Evolutionary conservation across 2,797 vertebrate genomes (phyloP).

Genomic region (Tokudaia tokunoshimensis): DNA sequence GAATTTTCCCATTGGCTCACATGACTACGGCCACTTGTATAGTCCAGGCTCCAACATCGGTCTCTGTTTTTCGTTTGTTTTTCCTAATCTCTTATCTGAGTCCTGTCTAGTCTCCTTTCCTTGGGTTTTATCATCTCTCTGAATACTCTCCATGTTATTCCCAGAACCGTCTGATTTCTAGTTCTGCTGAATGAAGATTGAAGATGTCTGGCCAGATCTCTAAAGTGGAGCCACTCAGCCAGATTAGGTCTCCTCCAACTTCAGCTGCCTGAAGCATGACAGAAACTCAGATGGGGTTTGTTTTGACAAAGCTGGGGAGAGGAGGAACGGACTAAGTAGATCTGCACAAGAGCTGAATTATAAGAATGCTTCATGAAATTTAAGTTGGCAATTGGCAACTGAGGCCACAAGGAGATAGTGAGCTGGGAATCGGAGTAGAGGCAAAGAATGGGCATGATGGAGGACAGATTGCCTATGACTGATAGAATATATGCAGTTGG

Average conservation of each 20-base stretch:
- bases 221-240: no score
- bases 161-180: background rate
- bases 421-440: background rate
- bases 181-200: background rate
- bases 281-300: background rate
- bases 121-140: background rate
- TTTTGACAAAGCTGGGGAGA: background rate
- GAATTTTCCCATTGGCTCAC: background rate
- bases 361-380: background rate
- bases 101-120: background rate
- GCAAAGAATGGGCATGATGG: background rate
- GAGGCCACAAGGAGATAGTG: background rate
- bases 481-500: no score
- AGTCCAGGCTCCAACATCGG: no score
- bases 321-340: background rate
- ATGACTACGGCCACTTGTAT: background rate
- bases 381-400: background rate
- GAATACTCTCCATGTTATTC: background rate
- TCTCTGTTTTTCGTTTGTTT: background rate
- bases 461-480: background rate
- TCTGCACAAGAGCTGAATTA: background rate
- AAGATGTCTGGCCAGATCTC: background rate
- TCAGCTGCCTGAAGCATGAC: background rate
- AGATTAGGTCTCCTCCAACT: background rate
- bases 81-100: background rate